Percentiles rank a stretch among this genome's conserved stretches.
Evolutionary conservation across 2,888 invertebrate species (phyloP).

Genomic region (Pseudanteris insignis): DNA sequence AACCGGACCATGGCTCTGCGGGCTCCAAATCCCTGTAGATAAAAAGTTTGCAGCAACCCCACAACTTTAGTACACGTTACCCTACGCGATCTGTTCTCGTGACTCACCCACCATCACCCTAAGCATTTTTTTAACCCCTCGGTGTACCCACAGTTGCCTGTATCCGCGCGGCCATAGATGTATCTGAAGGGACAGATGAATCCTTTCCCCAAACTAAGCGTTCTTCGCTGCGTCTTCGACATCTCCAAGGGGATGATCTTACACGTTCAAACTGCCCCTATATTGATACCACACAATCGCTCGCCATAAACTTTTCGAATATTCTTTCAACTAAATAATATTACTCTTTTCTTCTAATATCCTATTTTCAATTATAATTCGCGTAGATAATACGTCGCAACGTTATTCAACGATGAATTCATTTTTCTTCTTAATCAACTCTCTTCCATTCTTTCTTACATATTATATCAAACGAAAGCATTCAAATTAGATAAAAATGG

Average conservation of each 20-base stretch:
- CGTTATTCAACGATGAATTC: no score
- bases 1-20: slow-evolving; percentile 56
- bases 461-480: no score
- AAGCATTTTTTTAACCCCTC: slow-evolving; percentile 58
- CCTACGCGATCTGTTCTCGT: slow-evolving; percentile 55
- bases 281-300: slow-evolving; percentile 40
- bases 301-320: no score
- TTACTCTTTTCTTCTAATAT: no score
- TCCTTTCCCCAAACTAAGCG: slow-evolving; percentile 48
- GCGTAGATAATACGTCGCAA: no score
- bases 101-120: slow-evolving; percentile 64
- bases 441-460: no score
- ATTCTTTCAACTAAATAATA: no score
- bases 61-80: slow-evolving; percentile 53
- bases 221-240: slow-evolving; percentile 41
- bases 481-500: no score
- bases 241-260: slow-evolving; percentile 40
- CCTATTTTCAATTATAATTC: no score
- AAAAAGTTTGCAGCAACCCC: slow-evolving; percentile 59
- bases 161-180: slow-evolving; percentile 44
- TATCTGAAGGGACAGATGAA: slow-evolving; percentile 49
- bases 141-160: slow-evolving; percentile 43
- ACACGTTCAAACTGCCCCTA: slow-evolving; percentile 38
- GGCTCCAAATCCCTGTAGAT: slow-evolving; percentile 63
- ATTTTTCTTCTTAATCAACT: no score